A percentile compares a stretch with the other conserved stretches of the same genome.
These are phyloP conservation scores for Hipposideros armiger DNA, from an alignment of 2,113 vertebrate species.

Conservation along the genomic window DNA sequence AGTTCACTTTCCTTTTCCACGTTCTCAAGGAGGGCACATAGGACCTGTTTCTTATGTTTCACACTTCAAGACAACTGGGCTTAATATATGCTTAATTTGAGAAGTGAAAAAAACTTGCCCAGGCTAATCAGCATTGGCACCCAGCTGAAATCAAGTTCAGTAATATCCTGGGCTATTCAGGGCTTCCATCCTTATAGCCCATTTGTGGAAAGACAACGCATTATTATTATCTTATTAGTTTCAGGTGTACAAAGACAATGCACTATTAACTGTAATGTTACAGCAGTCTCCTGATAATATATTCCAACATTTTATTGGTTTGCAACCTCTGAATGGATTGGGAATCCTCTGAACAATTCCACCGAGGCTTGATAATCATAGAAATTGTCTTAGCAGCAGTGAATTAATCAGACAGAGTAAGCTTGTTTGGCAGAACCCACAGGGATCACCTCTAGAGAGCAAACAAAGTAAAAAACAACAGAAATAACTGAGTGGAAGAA, in stretches of 20 bases:
- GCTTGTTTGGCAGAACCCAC: background rate
- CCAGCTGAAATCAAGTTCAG: constrained; percentile 9
- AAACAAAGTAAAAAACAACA: background rate
- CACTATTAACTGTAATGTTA: background rate
- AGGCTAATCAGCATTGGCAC: background rate
- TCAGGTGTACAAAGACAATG: background rate
- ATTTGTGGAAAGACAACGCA: background rate
- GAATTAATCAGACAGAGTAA: constrained; percentile 48
- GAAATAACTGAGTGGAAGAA: background rate
- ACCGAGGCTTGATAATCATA: background rate
- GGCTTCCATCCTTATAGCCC: background rate
- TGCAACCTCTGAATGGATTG: background rate
- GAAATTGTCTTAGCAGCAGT: background rate
- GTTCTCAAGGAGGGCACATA: background rate
- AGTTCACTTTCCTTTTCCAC: background rate
- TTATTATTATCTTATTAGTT: background rate
- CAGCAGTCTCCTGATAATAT: background rate
- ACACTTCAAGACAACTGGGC: background rate
- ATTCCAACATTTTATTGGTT: background rate
- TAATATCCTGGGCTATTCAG: background rate
- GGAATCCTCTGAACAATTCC: background rate
- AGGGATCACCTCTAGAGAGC: background rate
- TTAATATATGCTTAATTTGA: background rate
- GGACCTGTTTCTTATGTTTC: background rate
- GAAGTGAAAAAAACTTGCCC: background rate